Evolutionary conservation across 2,797 vertebrate genomes (phyloP), one percentile per base, ranked within the genome.

Genomic region (Pterois miles): DNA sequence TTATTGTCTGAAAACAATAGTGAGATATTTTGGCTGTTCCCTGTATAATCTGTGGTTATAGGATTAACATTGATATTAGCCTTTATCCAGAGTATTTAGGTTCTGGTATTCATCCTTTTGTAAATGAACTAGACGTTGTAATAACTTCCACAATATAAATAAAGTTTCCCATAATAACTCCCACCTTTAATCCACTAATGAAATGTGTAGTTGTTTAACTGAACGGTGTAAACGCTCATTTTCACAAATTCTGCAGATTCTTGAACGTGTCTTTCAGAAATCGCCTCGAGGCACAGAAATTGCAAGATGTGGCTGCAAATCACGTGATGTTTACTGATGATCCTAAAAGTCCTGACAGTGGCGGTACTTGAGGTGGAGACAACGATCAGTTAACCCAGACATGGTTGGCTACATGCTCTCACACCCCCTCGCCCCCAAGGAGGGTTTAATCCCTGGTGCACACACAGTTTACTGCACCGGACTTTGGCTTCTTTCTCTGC

Each of bases 401-500:
- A 6, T 33, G 86, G 88, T 91, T 92, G 92, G 89, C 85, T 84
- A 78, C 70, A 18, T 27, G 46, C 48, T 18, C 54, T 13, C 87
- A 88, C 93, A 89, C 91, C 91, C 92, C 82, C 90, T 54, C 12
- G 1, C 7, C 43, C 43, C 31, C 27, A 6, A 76, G 73, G 60
- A 84, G 71, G 86, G 43, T 79, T 87, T 87, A 89, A 88, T 78
- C 81, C 68, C 31, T 7, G 54, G 29, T 6, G 5, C 57, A 20
- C 76, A 62, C 59, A 62, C 13, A 10, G 20, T 71, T 75, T 56
- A 33, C 54, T 62, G 52, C 65, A 20, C 74, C 76, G 92, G 88
- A 90, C 90, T 87, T 88, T 90, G 88, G 80, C 76, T 91, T 77
- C 67, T 48, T 65, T 52, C 34, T 64, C 74, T 62, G 36, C 84